A percentile compares a stretch with the other conserved stretches of the same genome.
phyloP scores from a whole-genome alignment of 2,113 vertebrate species.

The Phalacrocorax carbo region DNA sequence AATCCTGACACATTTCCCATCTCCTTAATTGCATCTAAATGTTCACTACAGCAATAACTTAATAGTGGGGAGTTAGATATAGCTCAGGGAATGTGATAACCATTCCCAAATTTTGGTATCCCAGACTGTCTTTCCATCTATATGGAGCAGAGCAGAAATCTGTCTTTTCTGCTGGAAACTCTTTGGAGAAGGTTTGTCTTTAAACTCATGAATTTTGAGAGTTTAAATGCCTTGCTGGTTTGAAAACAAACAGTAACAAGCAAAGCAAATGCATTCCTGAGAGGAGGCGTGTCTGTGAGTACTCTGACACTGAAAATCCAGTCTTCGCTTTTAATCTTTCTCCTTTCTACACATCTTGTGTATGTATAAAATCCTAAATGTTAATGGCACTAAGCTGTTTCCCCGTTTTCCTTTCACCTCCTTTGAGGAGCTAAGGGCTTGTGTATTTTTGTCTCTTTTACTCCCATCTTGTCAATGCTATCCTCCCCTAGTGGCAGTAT shows the following conservation, averaged over 20 bases:
- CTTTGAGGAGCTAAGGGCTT: not conserved
- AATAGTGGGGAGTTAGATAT: not conserved
- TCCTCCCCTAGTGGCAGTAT: not conserved
- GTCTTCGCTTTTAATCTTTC: not conserved
- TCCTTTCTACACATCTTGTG: not conserved
- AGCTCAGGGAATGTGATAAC: not conserved
- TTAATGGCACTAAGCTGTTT: not conserved
- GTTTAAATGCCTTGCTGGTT: not conserved
- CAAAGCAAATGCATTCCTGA: not conserved
- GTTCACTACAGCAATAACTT: not conserved
- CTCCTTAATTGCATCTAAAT: not conserved
- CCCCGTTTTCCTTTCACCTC: not conserved
- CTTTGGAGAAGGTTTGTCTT: not conserved
- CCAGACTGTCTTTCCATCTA: not conserved
- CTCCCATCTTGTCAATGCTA: not conserved
- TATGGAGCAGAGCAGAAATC: not conserved
- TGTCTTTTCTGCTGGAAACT: not conserved
- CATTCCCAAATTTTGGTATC: not conserved
- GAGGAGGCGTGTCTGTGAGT: not conserved
- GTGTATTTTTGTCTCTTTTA: conserved; percentile 21
- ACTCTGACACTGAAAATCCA: not conserved
- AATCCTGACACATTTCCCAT: not conserved
- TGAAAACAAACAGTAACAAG: not conserved
- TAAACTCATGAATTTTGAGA: not conserved
- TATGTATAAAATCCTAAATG: not conserved